Evolutionary conservation across 2,113 vertebrate species (phyloP), one percentile per base, ranked within the genome.

Genomic region (Actinemys pallida): DNA sequence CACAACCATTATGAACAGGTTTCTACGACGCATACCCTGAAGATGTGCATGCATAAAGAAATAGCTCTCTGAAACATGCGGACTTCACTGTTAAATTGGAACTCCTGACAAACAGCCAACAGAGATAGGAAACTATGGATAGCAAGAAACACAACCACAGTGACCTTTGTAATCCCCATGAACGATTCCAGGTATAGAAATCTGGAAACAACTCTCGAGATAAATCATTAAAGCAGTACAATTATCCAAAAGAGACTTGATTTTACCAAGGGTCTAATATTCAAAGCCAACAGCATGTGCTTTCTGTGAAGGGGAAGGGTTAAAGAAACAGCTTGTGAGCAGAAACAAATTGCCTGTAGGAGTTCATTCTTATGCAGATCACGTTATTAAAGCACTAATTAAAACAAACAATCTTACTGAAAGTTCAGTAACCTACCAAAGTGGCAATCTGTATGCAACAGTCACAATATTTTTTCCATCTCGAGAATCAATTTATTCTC

Each of bases 91-190:
- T 95, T 87, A 0, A 0, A 90, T 82, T 69, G 90, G 81, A 86
- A 92, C 65, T 86, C 90, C 92, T 84, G 79, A 95, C 94, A 94
- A 92, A 52, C 57, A 0, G 87, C 81, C 95, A 92, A 96, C 95
- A 96, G 95, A 95, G 94, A 10, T 92, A 93, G 97, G 96, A 97
- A 97, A 94, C 88, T 65, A n/a, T 72, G 65, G 17, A 72, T 22
- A 72, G 65, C 65, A 72, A 72, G n/a, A 72, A 72, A 72, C n/a
- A 19, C n/a, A 72, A n/a, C 5, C 65, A n/a, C 8, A 39, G 19
- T 72, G 65, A 72, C 65, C 19, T 72, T 22, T 72, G 65, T 72
- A 72, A 72, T 39, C 35, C 9, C 2, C n/a, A n/a, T 10, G n/a
- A 9, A 72, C 8, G 5, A 72, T 39, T 72, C 65, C 65, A 72